Base-by-base conservation (phyloP, 1,140 invertebrate species). In the Musca vetustissima region DNA sequence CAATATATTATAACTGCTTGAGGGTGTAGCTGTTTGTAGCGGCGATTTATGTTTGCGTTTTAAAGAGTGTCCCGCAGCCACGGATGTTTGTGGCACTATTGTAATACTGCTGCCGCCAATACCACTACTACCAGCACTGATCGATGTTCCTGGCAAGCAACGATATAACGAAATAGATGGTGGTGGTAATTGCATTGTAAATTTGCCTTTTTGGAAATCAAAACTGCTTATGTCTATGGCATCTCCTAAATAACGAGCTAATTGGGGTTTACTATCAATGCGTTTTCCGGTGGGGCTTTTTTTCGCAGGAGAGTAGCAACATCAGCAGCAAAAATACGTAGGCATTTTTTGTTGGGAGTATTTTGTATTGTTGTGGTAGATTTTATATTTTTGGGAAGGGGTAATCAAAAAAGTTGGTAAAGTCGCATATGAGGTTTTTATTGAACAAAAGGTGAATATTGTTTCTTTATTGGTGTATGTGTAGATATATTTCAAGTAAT, bases 171-270 rank as follows among this genome's bases (percentile, higher is more conserved):
- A 80, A 64, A 80, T 80, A 11, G 78, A 80, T 21, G 78, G 78
- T 50, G 78, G 74, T 11, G 76, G 75, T 79, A 81, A 85, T 55
- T 76, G 73, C 43, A 72, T 68, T 48, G 78, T 90, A 74, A 91
- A 87, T 85, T 91, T 91, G 73, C 93, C 92, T 74, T 90, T 88
- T 75, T 89, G 88, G 83, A 90, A 94, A 86, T 95, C 93, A 86
- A 94, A 93, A 75, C 89, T 89, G 73, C 90, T 89, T 43, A 94
- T 85, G 85, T 95, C 93, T 83, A 92, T 86, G 74, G 87, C 85
- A 80, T 93, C 90, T 76, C 92, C 92, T 64, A 94, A 86, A 82
- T 89, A 89, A 73, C 91, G 86, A 59, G 90, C 87, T 78, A 95
- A 86, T 84, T 94, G 90, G 28, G 91, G 89, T 84, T 94, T 94